Evolutionary conservation across 2,797 vertebrate species (phyloP).

Genomic region (Tapirus indicus): DNA sequence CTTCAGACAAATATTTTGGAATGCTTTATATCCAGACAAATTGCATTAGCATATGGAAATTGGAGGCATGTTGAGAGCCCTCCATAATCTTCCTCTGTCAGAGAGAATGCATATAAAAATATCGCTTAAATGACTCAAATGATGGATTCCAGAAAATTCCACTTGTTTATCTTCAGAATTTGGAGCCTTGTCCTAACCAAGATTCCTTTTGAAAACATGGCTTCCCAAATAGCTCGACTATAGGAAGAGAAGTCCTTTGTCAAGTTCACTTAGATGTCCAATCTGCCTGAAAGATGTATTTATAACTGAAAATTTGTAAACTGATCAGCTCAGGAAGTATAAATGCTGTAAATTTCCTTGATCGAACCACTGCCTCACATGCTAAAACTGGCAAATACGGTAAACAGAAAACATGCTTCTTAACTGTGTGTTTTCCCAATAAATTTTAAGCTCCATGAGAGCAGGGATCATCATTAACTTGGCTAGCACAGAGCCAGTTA

Average conservation of each 20-base stretch:
- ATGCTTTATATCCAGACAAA: constrained; percentile 32
- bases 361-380: neutral
- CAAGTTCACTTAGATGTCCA: neutral
- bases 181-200: neutral
- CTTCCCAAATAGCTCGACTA: neutral
- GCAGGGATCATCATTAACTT: constrained; percentile 15
- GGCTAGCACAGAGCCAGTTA: neutral
- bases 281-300: neutral
- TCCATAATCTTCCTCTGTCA: neutral
- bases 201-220: neutral
- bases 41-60: rapidly evolving
- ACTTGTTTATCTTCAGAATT: neutral
- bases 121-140: neutral
- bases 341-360: neutral
- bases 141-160: neutral
- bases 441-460: neutral
- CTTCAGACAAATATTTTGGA: constrained; percentile 18
- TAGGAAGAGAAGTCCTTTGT: neutral
- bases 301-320: neutral
- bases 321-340: neutral
- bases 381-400: neutral
- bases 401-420: neutral
- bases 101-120: neutral
- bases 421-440: neutral
- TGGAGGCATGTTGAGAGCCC: neutral